These are phyloP conservation scores for Hydrolagus affinis DNA, from an alignment of 2,113 vertebrate genomes.

Conservation along the genomic window DNA sequence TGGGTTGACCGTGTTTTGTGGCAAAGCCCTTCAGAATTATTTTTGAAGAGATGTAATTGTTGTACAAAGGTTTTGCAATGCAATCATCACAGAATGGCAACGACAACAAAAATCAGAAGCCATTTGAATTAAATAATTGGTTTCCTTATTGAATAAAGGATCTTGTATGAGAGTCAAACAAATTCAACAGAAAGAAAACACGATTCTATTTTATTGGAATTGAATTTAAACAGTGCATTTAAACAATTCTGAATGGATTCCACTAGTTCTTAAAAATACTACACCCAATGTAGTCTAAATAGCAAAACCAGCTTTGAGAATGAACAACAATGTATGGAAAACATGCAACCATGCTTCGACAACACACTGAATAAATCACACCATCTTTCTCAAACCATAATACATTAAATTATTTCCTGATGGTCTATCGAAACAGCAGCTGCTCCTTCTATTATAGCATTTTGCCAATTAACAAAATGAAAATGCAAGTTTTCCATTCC, in stretches of 20 bases:
- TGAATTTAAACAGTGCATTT: constrained; percentile 24
- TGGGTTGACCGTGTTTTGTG: no score
- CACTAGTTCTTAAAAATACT: constrained; percentile 23
- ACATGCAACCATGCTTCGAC: constrained; percentile 29
- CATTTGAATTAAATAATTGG: neutral
- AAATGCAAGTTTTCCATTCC: neutral
- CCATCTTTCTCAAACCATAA: constrained; percentile 1
- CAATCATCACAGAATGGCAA: no score
- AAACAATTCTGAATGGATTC: constrained; percentile 20
- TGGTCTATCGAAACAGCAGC: neutral
- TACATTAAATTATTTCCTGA: constrained; percentile 24
- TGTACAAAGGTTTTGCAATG: no score
- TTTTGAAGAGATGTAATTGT: no score
- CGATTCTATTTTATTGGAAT: constrained; percentile 27
- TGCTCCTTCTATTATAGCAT: constrained; percentile 3
- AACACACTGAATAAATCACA: constrained; percentile 5
- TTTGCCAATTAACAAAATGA: neutral
- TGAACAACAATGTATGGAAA: constrained; percentile 21
- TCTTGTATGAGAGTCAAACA: constrained; percentile 11
- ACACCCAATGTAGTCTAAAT: constrained; percentile 14
- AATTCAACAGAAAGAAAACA: constrained; percentile 8
- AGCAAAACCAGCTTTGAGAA: constrained; percentile 26
- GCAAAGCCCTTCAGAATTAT: no score
- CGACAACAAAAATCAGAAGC: no score
- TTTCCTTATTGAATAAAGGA: neutral